phyloP scores from a whole-genome alignment of 2,797 vertebrate species.

The Pterois miles region DNA sequence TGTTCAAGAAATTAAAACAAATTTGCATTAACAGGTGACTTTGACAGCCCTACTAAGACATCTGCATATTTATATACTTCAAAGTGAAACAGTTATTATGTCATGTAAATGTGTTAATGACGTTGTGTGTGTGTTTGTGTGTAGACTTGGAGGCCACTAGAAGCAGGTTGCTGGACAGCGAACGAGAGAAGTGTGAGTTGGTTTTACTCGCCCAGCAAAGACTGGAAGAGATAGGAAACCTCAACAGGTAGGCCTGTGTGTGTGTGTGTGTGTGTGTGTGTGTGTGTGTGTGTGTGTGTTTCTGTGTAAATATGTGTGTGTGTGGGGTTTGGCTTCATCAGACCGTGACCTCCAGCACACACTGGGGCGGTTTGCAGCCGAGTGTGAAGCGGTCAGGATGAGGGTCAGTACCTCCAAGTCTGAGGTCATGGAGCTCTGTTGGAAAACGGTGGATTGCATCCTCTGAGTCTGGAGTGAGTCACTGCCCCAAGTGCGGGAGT shows the following conservation, averaged over 20 bases:
- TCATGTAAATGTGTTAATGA: not conserved
- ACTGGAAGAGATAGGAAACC: slow-evolving; percentile 82
- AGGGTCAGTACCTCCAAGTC: rapidly evolving
- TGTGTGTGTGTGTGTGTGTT: not conserved
- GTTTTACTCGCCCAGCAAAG: slow-evolving; percentile 82
- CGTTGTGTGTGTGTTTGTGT: slow-evolving; percentile 69
- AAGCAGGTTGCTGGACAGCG: slow-evolving; percentile 81
- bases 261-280: not conserved
- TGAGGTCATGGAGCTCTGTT: too few species aligned
- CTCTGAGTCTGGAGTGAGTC: too few species aligned
- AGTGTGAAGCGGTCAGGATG: too few species aligned
- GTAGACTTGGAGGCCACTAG: slow-evolving; percentile 81
- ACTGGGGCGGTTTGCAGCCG: too few species aligned
- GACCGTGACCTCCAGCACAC: too few species aligned
- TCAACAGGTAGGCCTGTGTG: slow-evolving; percentile 35
- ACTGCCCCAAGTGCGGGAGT: too few species aligned
- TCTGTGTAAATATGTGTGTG: not conserved
- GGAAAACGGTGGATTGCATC: too few species aligned
- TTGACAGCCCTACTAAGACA: too few species aligned
- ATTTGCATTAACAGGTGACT: too few species aligned
- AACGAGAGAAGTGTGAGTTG: slow-evolving; percentile 86
- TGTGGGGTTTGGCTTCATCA: not conserved
- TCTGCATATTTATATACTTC: not conserved
- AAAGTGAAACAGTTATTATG: not conserved
- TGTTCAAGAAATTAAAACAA: too few species aligned